These are phyloP conservation scores for Probaryconus sp. DNA, from an alignment of 1,140 invertebrate species.

Conservation along the genomic window DNA sequence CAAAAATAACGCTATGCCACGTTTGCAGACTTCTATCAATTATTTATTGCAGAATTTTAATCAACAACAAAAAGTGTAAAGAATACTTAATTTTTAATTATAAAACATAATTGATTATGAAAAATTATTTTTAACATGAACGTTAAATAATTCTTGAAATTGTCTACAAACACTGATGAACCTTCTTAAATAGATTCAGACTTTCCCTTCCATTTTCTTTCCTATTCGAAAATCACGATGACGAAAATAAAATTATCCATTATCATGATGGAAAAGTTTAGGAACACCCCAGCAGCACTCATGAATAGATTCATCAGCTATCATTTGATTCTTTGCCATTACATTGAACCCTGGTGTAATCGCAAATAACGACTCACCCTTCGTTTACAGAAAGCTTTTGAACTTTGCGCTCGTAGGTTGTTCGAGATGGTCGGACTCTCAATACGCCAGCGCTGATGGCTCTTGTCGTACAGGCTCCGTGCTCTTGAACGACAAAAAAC, in stretches of 20 bases:
- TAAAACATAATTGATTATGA: too few species aligned
- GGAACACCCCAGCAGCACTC: slow-evolving; percentile 36
- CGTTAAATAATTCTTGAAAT: too few species aligned
- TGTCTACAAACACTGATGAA: too few species aligned
- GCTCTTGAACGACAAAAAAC: slow-evolving; percentile 45
- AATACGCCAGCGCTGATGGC: slow-evolving; percentile 42
- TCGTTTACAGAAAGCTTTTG: slow-evolving; percentile 57
- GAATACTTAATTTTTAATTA: too few species aligned
- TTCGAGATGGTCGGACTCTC: slow-evolving; percentile 50
- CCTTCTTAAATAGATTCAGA: too few species aligned
- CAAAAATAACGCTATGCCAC: too few species aligned
- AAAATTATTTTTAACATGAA: too few species aligned
- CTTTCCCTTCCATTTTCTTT: too few species aligned
- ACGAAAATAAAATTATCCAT: slow-evolving; percentile 32
- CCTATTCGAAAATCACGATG: too few species aligned
- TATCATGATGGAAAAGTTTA: slow-evolving; percentile 20
- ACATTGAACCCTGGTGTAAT: slow-evolving; percentile 49
- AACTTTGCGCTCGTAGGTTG: slow-evolving; percentile 48
- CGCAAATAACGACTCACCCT: slow-evolving; percentile 51
- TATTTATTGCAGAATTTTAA: too few species aligned
- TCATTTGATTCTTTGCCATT: slow-evolving; percentile 52
- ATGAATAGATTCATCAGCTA: slow-evolving; percentile 57
- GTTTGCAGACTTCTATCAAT: too few species aligned
- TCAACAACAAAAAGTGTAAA: too few species aligned
- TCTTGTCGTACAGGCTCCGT: slow-evolving; percentile 36